These are phyloP conservation scores for Mystacornis crossleyi DNA, from an alignment of 2,113 vertebrate species.

Conservation along the genomic window DNA sequence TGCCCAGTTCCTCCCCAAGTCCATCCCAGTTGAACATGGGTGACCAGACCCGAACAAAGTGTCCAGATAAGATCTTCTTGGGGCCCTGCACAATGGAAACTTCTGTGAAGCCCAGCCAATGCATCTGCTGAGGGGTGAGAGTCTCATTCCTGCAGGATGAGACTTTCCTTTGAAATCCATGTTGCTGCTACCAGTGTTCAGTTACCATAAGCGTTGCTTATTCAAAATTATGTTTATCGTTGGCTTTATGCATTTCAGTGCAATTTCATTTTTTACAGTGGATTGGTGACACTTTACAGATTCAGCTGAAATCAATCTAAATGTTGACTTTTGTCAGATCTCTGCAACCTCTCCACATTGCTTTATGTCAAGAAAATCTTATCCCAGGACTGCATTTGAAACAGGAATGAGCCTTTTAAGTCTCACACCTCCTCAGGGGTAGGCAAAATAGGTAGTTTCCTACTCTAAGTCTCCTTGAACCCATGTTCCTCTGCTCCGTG, in stretches of 20 bases:
- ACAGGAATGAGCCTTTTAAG: not conserved
- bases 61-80: constrained; percentile 20
- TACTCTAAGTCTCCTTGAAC: not conserved
- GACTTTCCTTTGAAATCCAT: not conserved
- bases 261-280: not conserved
- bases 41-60: not conserved
- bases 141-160: not conserved
- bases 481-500: accelerated
- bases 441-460: not conserved
- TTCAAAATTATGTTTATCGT: not conserved
- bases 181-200: not conserved
- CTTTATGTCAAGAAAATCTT: not conserved
- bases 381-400: not conserved
- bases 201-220: accelerated
- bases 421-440: not conserved
- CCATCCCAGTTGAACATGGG: not conserved
- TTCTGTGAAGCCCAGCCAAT: not conserved
- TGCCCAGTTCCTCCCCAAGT: accelerated
- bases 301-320: not conserved
- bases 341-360: not conserved
- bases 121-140: not conserved
- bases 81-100: constrained; percentile 56
- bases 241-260: not conserved
- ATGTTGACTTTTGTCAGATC: not conserved
- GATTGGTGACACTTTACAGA: not conserved